Evolutionary conservation across 2,888 invertebrate species (phyloP), one percentile per base, ranked within the genome.

Genomic region (Megalurothrips usitatus): DNA sequence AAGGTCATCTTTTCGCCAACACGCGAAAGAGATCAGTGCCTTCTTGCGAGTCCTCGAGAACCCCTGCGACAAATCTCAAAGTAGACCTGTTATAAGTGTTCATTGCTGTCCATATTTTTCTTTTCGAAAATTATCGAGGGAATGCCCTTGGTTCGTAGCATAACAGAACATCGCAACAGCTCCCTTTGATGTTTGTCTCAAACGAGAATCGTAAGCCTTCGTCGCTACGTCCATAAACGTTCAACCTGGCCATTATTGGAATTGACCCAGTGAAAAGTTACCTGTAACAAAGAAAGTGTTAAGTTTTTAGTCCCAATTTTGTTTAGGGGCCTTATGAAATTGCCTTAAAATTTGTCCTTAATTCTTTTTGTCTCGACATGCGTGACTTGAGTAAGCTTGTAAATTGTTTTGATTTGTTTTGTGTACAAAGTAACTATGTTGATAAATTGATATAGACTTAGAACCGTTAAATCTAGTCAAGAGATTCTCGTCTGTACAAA

Each of bases 381-480:
- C 34, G 34, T 43, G 34, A 43, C 34, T 1, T 12, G 3, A 75
- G 12, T 26, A 26, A 75, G 12, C 68, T 75, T 75, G 68, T 75
- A 75, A 11, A 75, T 75, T 75, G 68, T 75, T 75, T 75, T 75
- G 26, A 75, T 17, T 58, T 58, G 58, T 58, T 43, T 58, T 19
- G 68, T 75, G 68, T 75, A 75, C 68, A 75, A 75, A 75, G 12
- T 26, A 12, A 75, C 23, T 11, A 75, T 26, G 68, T 75, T 75
- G 23, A 75, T 26, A 75, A 75, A 26, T 26, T 10, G 12, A 75
- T 75, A 75, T 23, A 75, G 23, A 26, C 26, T 75, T 75, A 75
- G 68, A 26, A 26, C 23, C 26, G 68, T 75, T 75, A 75, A 75
- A 75, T 75, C 68, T 75, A 75, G 68, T 75, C 68, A 75, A 75